Evolutionary conservation across 2,113 vertebrate species (phyloP), one percentile per base, ranked within the genome.

Genomic region (Paradoxurus hermaphroditus): DNA sequence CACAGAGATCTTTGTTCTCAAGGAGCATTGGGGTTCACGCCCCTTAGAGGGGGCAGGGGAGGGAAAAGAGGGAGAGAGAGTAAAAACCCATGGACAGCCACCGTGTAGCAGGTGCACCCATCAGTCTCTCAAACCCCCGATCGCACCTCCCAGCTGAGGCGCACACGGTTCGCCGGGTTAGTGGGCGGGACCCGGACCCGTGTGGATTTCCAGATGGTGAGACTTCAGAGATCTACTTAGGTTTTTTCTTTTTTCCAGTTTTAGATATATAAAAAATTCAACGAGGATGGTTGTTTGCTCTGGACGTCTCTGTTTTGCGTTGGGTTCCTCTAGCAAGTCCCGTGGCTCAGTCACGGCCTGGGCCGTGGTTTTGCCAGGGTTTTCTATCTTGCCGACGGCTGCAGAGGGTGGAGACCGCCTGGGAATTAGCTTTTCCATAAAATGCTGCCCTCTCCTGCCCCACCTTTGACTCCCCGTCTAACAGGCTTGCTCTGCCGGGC

Each of bases 301-400:
- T 86, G 82, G 34, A 34, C 51, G 34, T n/a, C 44, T 72, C 44
- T 84, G 36, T n/a, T 91, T 56, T 11, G 46, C 29, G 7, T 7
- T 3, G 6, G 51, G 10, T 13, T 79, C 21, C 4, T 70, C 51
- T 5, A 5, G 13, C 6, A 29, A 46, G 19, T 14, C 16, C 9
- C 1, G 11, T 13, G 68, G 44, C 27, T 84, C 23, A 2, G 19
- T 29, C 44, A 25, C 18, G 18, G 36, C 51, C 34, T 1, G 25
- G 59, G 25, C 1, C 2, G 8, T 1, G 41, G 36, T 10, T 27
- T 14, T 8, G n/a, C n/a, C 11, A 63, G 3, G 0, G 36, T 4
- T 49, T 79, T n/a, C 36, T 10, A 10, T 23, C 5, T 62, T 31
- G n/a, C 4, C 4, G 27, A 25, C 67, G 70, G n/a, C 41, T 13